Evolutionary conservation across 2,113 vertebrate species (phyloP).

Genomic region (Plecturocebus donacophilus): DNA sequence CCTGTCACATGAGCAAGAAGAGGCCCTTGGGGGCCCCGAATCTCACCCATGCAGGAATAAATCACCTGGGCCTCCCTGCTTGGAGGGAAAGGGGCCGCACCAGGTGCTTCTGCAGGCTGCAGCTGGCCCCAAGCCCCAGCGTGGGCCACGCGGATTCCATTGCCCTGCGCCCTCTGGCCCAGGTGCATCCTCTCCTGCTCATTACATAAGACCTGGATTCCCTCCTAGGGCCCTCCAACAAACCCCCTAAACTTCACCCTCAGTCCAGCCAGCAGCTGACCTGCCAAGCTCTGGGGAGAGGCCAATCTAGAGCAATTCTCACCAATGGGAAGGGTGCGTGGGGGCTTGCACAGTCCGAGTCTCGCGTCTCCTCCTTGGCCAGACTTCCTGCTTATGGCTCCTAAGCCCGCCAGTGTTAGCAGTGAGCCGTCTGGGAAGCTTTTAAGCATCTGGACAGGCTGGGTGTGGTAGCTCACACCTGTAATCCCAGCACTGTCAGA

Average conservation of each 20-base stretch:
- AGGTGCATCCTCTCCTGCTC: not conserved
- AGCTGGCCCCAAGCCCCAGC: not conserved
- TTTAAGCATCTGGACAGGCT: not conserved
- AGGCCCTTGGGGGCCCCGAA: fast-evolving
- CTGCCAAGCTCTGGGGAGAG: too few species aligned
- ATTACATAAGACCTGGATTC: not conserved
- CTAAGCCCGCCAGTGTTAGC: too few species aligned
- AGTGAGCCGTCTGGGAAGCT: not conserved
- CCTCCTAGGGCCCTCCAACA: not conserved
- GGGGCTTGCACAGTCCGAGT: fast-evolving
- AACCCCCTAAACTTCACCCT: not conserved
- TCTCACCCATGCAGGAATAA: not conserved
- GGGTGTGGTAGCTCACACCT: too few species aligned
- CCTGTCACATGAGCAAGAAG: too few species aligned
- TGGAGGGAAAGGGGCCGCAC: not conserved
- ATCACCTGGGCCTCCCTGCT: not conserved
- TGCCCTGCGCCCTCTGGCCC: not conserved
- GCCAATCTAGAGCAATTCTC: not conserved
- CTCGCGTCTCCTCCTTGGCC: not conserved
- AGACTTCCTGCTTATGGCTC: not conserved
- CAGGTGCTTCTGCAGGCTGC: not conserved
- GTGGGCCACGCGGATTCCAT: not conserved
- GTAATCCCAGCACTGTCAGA: too few species aligned
- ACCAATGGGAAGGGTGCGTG: fast-evolving
- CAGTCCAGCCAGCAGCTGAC: not conserved